Evolutionary conservation across 2,888 invertebrate species (phyloP), one percentile per base, ranked within the genome.

Genomic region (Tolmerus cingulatus): DNA sequence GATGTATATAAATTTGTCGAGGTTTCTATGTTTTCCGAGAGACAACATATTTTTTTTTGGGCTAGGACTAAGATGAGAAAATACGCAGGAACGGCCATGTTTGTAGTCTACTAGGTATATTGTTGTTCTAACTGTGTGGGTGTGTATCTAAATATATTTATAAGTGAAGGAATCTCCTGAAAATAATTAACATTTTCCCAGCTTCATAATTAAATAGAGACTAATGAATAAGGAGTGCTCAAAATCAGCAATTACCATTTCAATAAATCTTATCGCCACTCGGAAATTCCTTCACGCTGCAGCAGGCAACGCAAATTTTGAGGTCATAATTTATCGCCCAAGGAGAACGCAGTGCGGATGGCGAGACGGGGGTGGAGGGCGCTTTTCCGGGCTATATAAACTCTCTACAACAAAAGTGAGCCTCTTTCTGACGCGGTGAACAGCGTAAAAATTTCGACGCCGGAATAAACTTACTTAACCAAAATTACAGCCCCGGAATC

Each of bases 381-480:
- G 19, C 66, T 66, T 27, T 27, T 23, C 66, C 66, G 66, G 66
- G 23, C 12, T 27, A 19, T 9, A 19, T 23, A 19, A 9, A 66
- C 27, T 14, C 43, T 4, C 16, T 57, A 57, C 66, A 66, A 66
- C 66, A 66, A 27, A 66, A 66, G 66, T 66, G 66, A 9, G 66
- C 19, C 66, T 19, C 8, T 66, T 8, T 27, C 66, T 23, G 66
- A 7, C 8, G 27, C 19, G 27, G 66, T 0, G 66, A 27, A 27
- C 66, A 66, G 23, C 66, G 66, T 66, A 66, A 66, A 66, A 66
- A 66, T 66, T 66, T 66, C 66, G 66, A 19, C 66, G 66, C 9
- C 66, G 66, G 66, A 66, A 79, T 79, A 85, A 46, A 85, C 74
- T 85, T 85, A 74, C 74, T 85, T 85, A 85, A 74, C 74, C 74